phyloP scores from a whole-genome alignment of 2,113 vertebrate species.

The Sphyrna mokarran region DNA sequence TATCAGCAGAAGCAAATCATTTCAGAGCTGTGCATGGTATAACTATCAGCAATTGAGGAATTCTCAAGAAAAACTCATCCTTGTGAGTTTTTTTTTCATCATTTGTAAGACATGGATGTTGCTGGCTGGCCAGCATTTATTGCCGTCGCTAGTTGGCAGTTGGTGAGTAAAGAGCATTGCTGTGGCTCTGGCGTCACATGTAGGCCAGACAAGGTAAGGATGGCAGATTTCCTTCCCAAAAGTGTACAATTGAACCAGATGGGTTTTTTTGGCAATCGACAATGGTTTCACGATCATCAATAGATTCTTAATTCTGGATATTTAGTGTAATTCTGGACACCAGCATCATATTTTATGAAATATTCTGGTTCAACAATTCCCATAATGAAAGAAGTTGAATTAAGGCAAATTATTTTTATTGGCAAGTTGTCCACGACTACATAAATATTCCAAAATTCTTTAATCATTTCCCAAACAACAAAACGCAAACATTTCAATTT shows the following conservation, averaged over 20 bases:
- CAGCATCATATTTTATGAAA: neutral
- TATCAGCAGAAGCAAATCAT: neutral
- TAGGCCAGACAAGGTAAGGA: too few species aligned
- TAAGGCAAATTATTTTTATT: neutral
- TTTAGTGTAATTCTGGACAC: neutral
- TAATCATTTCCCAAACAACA: neutral
- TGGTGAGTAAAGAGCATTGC: too few species aligned
- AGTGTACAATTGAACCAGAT: too few species aligned
- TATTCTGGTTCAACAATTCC: neutral
- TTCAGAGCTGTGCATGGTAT: neutral
- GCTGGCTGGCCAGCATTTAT: too few species aligned
- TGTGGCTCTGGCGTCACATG: too few species aligned
- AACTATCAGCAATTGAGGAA: neutral
- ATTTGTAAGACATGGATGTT: too few species aligned
- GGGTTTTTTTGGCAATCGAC: too few species aligned
- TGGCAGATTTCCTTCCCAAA: too few species aligned
- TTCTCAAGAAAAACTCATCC: neutral
- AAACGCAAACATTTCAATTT: neutral
- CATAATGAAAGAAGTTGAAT: neutral
- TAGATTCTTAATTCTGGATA: too few species aligned
- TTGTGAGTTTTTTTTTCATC: neutral
- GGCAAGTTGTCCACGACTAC: neutral
- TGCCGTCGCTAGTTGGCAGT: too few species aligned
- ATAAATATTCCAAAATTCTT: neutral
- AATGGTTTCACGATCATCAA: too few species aligned